Base-by-base conservation (phyloP, 2,888 invertebrate species). In the Acholoe squamosa region DNA sequence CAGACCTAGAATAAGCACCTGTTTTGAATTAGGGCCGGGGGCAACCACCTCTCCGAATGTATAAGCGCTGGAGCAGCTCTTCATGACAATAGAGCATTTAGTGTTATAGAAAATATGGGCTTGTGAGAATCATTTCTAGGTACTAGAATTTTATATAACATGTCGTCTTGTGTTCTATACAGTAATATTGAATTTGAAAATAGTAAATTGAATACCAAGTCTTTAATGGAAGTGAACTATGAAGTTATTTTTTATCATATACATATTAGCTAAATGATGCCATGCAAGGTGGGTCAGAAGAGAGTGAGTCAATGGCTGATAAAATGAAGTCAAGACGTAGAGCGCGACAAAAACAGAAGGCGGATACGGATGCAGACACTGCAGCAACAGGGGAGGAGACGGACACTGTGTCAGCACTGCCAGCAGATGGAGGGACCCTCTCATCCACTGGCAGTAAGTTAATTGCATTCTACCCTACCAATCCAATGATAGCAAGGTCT, bases 261-360 rank as follows among this genome's bases (percentile, higher is more conserved):
- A 10, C 54, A 54, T 54, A 14, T 14, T 61, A 89, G 89, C 31
- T 80, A 3, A 16, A 0, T 28, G 76, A 90, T 28, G 76, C 88
- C 10, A 54, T 91, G 89, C 25, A 86, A 33, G 52, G 28, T 10
- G 34, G 34, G 34, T 43, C 33, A 43, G 76, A 67, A 51, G 67
- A 89, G n/a, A 51, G 51, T 25, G 71, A 89, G 71, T 43, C 76
- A 22, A 22, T 89, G 34, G 71, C 71, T 71, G 28, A 71, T 31
- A 71, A 33, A 16, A 89, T 89, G 51, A 71, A 71, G 43, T 67
- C 28, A 14, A 22, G 67, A n/a, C 67, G 28, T 19, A 34, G 51
- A 25, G 34, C 34, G 3, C 43, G 89, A 16, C 22, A 71, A 34
- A 33, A 43, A 22, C 80, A 22, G 80, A 86, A 86, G 12, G n/a